These are phyloP conservation scores for Rhodophaea formosa DNA, from an alignment of 2,888 invertebrate genomes.

Conservation along the genomic window DNA sequence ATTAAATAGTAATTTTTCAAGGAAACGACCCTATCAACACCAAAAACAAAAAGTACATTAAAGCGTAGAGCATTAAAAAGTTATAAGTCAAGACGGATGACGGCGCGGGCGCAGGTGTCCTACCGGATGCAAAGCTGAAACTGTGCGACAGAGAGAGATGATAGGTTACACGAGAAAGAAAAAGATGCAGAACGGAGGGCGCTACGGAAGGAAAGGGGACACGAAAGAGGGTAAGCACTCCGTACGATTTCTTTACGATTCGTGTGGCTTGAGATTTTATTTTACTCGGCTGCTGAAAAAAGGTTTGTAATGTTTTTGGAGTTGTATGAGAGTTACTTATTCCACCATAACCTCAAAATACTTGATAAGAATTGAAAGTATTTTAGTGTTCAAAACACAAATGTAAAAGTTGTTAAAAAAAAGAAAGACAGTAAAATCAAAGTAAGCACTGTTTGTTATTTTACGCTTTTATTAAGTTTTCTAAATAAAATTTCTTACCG, in stretches of 20 bases:
- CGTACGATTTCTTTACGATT: slow-evolving; percentile 32
- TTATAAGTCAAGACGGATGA: slow-evolving; percentile 48
- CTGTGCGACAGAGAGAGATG: slow-evolving; percentile 43
- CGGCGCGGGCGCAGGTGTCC: slow-evolving; percentile 73
- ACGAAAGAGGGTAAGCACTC: slow-evolving; percentile 47
- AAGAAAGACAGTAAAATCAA: too few relatives aligned
- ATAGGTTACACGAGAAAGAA: slow-evolving; percentile 36
- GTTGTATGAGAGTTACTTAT: too few relatives aligned
- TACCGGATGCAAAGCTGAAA: slow-evolving; percentile 72
- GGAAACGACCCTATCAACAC: slow-evolving; percentile 49
- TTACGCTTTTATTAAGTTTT: too few relatives aligned
- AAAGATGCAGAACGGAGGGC: slow-evolving; percentile 24
- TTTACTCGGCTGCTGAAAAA: background rate
- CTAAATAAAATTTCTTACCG: too few relatives aligned
- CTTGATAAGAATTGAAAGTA: too few relatives aligned
- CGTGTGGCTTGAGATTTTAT: slow-evolving; percentile 12
- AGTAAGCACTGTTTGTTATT: too few relatives aligned
- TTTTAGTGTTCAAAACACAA: too few relatives aligned
- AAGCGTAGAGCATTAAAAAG: slow-evolving; percentile 68
- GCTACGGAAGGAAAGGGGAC: slow-evolving; percentile 29
- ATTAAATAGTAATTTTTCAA: slow-evolving; percentile 48
- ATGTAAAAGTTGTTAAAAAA: too few relatives aligned
- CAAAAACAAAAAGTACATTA: slow-evolving; percentile 64
- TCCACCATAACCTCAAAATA: too few relatives aligned
- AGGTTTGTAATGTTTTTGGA: background rate